Evolutionary conservation across 92 coral and sea anemone species (phyloP).

Genomic region (Epizoanthus illoricatus): DNA sequence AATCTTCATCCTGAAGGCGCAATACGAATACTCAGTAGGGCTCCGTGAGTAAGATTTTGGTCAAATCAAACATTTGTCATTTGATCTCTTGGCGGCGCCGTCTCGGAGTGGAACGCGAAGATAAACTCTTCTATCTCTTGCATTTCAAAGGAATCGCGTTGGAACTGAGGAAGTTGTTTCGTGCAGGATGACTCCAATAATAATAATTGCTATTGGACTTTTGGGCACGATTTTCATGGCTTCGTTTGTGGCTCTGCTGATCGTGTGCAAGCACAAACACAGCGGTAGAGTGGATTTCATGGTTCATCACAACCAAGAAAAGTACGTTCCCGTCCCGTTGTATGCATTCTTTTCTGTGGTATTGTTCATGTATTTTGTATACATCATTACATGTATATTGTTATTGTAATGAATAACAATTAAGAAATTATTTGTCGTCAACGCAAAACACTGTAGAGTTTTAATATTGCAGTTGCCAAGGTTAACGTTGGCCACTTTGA

Average conservation of each 20-base stretch:
- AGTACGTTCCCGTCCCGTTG: constrained; percentile 21
- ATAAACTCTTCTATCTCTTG: not conserved
- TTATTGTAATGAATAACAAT: not conserved
- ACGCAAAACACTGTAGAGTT: constrained; percentile 1
- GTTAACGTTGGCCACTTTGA: too few species aligned
- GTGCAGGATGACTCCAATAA: constrained; percentile 35
- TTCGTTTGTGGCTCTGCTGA: constrained; percentile 68
- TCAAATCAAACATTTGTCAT: constrained; percentile 3
- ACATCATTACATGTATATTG: too few species aligned
- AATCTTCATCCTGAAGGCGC: too few species aligned
- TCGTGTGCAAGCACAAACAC: constrained; percentile 67
- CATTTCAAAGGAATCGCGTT: not conserved
- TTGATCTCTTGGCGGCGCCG: not conserved
- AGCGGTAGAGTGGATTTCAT: constrained; percentile 66
- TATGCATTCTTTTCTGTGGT: not conserved
- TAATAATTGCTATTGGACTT: constrained; percentile 68
- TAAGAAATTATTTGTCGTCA: too few species aligned
- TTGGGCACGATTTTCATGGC: constrained; percentile 74
- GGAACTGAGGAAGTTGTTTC: not conserved
- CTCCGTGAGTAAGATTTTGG: not conserved
- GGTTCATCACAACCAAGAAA: constrained; percentile 34
- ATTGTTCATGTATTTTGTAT: not conserved
- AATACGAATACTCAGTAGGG: not conserved
- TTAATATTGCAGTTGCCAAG: too few species aligned
- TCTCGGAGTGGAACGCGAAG: constrained; percentile 17